Evolutionary conservation across 2,888 invertebrate genomes (phyloP).

Genomic region (Andrena fulva): DNA sequence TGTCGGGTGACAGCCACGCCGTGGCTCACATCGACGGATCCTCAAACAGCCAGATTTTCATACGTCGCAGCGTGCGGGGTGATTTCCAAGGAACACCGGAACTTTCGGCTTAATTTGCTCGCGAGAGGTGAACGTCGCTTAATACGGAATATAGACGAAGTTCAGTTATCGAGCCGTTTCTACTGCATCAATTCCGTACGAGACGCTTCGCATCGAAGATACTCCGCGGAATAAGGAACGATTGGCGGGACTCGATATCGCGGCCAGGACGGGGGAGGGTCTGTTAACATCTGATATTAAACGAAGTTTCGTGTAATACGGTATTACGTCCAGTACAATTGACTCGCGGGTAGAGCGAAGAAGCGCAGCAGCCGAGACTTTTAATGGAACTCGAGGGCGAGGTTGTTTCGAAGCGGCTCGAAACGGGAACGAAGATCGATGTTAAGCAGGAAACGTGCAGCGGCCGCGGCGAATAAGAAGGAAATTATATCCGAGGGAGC

Average conservation of each 20-base stretch:
- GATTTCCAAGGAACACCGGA: not conserved
- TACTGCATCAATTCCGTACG: not conserved
- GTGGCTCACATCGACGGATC: not conserved
- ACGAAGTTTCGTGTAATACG: conserved; percentile 9
- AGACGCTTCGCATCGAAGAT: not conserved
- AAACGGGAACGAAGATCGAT: conserved; percentile 17
- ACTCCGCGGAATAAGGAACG: not conserved
- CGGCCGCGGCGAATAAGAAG: conserved; percentile 19
- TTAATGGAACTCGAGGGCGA: conserved; percentile 21
- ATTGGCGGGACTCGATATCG: conserved; percentile 1
- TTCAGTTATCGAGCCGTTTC: not conserved
- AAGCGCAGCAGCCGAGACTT: not conserved
- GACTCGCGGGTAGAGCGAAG: conserved; percentile 1
- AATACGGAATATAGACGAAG: not conserved
- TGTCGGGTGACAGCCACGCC: not conserved
- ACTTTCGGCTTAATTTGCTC: not conserved
- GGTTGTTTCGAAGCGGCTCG: conserved; percentile 1
- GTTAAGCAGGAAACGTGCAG: conserved; percentile 31
- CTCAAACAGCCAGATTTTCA: not conserved
- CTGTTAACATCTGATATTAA: conserved; percentile 16
- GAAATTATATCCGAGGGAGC: conserved; percentile 44
- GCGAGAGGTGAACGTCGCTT: not conserved
- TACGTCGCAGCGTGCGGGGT: not conserved
- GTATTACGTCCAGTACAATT: conserved; percentile 9
- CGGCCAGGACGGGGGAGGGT: not conserved